Base-by-base conservation (phyloP, 2,113 vertebrate genomes). In the Lates calcarifer region DNA sequence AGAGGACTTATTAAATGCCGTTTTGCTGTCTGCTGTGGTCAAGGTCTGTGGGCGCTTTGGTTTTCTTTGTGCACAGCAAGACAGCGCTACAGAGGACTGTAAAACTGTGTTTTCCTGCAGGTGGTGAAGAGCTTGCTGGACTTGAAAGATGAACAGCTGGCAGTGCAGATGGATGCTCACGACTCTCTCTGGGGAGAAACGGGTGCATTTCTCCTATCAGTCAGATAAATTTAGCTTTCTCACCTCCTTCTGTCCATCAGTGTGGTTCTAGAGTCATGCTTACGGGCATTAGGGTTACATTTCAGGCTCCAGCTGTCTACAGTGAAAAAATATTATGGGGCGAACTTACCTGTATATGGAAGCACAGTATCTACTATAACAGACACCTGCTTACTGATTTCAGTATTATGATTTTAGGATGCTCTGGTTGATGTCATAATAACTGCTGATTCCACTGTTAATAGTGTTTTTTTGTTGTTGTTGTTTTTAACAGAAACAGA, bases 161-260 rank as follows among this genome's bases (percentile, higher is more conserved):
- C 89, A 29, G 83, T 97, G 90, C 96, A 98, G 88, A 95, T 98
- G 92, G 96, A 98, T 64, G 95, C 93, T 83, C 96, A 95, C 18
- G 98, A 99, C 92, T 95, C 95, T 8, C 93, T 99, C 87, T 99
- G 98, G 98, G 98, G 98, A 95, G 98, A 99, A 96, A 99, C 98
- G 92, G 98, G 98, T 99, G 95, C 87, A 84, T 82, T 87, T 87
- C 65, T 89, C 39, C 80, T 77, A 77, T 90, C 83, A 83, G 68
- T 91, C 89, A 78, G 81, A 90, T 80, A 89, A 80, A 91, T 92
- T 85, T 88, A 91, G 87, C 85, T 82, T 82, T 87, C 86, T 86
- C 79, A 74, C 86, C 79, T 91, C 84, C 86, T 89, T 79, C 80
- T 75, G 86, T 84, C 87, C 75, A 31, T 92, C 84, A 83, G 22